Base-by-base conservation (phyloP, 2,797 vertebrate species). In the Acanthis flammea region DNA sequence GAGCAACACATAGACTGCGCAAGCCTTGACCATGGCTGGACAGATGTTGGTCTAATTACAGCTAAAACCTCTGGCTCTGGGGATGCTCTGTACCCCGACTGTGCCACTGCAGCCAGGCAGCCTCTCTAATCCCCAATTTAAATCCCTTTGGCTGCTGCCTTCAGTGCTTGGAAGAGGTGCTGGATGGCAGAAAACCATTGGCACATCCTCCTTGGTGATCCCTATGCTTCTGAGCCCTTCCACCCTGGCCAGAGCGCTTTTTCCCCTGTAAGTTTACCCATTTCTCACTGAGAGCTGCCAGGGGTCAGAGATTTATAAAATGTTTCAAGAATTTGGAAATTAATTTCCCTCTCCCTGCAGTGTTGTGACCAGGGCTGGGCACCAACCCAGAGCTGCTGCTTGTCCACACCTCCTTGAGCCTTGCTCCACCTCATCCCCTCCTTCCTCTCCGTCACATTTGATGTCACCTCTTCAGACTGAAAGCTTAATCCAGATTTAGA, bases 21-120 rank as follows among this genome's bases (percentile, higher is more conserved):
- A 75, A 61, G 74, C 77, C 51, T 82, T 0, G 0, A 10, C 61
- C 6, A 0, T 27, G 0, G 0, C 84, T 0, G 2, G 94, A 53
- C 91, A 92, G 95, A 92, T 84, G 90, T 83, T 84, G 66, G 48
- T 88, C 57, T 88, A 80, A 88, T 94, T 66, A 50, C 61, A 75
- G 66, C 31, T 10, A 54, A 88, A 96, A 74, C 79, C 88, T 51
- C 91, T 7, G 16, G 81, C 0, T 0, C 50, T 48, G 57, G 39
- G 57, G 73, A 53, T 83, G 90, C 61, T 90, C 72, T 1, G 1
- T 62, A 70, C 48, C 68, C 75, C 0, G 2, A 10, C n/a, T 21
- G 72, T 58, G 50, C n/a, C 87, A 21, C 22, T 2, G 2, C 86
- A 73, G 47, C 7, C 2, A 2, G 58, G 67, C 37, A 5, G 48